Base-by-base conservation (phyloP, 2,888 invertebrate genomes). In the Hydrotaea cyrtoneurina region DNA sequence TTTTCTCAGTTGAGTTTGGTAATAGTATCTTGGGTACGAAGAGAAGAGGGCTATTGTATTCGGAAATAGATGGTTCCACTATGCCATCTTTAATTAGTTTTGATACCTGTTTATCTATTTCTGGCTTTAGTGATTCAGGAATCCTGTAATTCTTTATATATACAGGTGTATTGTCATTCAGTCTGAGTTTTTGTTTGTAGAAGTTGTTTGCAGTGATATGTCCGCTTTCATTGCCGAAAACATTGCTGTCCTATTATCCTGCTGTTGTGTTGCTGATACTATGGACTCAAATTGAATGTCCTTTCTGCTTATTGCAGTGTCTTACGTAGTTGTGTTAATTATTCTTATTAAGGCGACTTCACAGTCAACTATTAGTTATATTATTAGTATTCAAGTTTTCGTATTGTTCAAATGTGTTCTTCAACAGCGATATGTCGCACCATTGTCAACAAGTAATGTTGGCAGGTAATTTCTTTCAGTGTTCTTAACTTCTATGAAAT, bases 381-480 rank as follows among this genome's bases (percentile, higher is more conserved):
- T 17, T 19, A 17, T 64, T 11, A 8, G 55, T 31, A 19, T 77
- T 26, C 17, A 66, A 36, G 19, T 15, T 7, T 17, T 36, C 23
- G 17, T 39, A 78, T 13, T 69, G 36, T 1, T 26, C 39, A 36
- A 10, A 11, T 2, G 7, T 2, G 21, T 57, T 57, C 23, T 69
- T 69, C 55, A 69, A 39, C n/a, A 69, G 21, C 2, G 69, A 78
- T 21, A 78, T 69, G 43, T 78, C 77, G n/a, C 77, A 13, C 77
- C 69, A 55, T 64, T 76, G 31, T 64, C 57, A 11, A 57, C 57
- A 39, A 59, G 46, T 21, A 59, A 75, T 59, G 23, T 39, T 13
- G 21, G 26, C 10, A 23, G 23, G 23, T 15, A 23, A 46, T 39
- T 26, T 39, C 19, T 75, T 7, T 2, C 13, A 13, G 23, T 39